These are phyloP conservation scores for Tokudaia tokunoshimensis DNA, from an alignment of 2,797 vertebrate species.

Conservation along the genomic window DNA sequence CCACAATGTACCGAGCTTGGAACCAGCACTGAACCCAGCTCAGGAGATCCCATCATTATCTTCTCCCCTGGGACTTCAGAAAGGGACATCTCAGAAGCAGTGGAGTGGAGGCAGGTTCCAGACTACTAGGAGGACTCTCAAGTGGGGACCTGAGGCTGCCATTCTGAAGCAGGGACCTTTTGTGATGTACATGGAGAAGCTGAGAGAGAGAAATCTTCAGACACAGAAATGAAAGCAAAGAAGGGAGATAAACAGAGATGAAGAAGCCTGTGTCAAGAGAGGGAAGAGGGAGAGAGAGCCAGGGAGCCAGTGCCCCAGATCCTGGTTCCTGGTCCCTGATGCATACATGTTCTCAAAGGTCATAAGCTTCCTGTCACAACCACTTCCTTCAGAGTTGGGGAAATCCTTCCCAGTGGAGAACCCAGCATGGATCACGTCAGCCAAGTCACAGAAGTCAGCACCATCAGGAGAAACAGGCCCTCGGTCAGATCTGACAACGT, in stretches of 20 bases:
- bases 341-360: background rate
- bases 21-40: background rate
- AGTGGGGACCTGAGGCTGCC: background rate
- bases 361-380: background rate
- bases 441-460: background rate
- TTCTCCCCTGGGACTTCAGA: background rate
- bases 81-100: background rate
- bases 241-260: background rate
- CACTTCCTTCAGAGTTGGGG: background rate
- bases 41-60: background rate
- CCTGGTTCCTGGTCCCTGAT: background rate
- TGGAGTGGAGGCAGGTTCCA: background rate
- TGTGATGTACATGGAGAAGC: background rate
- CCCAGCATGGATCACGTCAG: background rate
- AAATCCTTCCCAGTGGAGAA: background rate
- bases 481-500: background rate
- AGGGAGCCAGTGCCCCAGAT: too few species aligned
- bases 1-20: background rate
- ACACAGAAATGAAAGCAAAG: background rate
- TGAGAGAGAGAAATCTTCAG: background rate
- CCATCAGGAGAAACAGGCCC: fast-evolving
- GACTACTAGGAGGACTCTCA: background rate
- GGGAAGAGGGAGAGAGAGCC: background rate
- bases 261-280: too few species aligned
- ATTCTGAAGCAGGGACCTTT: background rate